Percentiles rank a stretch among this genome's conserved stretches.
Evolutionary conservation across 2,797 vertebrate species (phyloP).

Genomic region (Helarctos malayanus): DNA sequence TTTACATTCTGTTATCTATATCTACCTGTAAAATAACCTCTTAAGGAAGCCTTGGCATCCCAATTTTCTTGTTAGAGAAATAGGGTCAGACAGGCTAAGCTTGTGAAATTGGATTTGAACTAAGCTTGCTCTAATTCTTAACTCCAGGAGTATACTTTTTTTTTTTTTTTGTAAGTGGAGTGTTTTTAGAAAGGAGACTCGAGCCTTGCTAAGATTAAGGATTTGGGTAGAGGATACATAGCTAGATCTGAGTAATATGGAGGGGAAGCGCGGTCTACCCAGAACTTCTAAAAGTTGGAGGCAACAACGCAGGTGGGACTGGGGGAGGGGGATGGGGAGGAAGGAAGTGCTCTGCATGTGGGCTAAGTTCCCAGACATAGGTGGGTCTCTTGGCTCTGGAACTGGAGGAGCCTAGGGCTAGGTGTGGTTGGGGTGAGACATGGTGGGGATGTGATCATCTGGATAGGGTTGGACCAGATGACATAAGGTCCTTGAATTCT

Average conservation of each 20-base stretch:
- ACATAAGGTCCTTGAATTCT: neutral
- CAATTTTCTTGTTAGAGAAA: neutral
- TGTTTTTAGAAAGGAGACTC: neutral
- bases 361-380: too few species aligned
- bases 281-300: neutral
- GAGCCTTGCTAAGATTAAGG: neutral
- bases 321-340: neutral
- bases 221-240: neutral
- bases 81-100: neutral
- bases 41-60: neutral
- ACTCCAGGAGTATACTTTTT: neutral
- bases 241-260: neutral
- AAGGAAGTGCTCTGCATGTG: neutral
- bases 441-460: neutral
- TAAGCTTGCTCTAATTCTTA: conserved; percentile 30
- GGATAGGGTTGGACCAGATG: neutral
- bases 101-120: conserved; percentile 9
- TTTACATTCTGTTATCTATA: neutral
- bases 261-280: neutral
- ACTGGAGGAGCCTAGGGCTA: neutral
- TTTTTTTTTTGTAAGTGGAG: neutral
- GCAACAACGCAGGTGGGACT: neutral
- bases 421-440: neutral
- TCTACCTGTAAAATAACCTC: neutral
- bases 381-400: neutral